A percentile compares a stretch with the other conserved stretches of the same genome.
phyloP scores from a whole-genome alignment of 2,888 invertebrate species.

The Pecten maximus region DNA sequence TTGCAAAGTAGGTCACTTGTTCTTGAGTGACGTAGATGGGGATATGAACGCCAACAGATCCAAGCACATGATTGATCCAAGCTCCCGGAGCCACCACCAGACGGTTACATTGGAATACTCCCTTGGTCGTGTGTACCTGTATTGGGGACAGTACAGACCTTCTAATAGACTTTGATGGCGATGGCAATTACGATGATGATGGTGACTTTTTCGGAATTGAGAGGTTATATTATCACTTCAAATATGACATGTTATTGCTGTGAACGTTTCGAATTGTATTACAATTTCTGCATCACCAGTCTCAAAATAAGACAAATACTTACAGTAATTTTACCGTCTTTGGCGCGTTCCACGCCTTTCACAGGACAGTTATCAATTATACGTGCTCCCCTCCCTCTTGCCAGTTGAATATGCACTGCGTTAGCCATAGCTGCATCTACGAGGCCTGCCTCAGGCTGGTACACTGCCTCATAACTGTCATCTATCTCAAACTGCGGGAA shows the following conservation, averaged over 20 bases:
- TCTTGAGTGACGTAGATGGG: constrained; percentile 80
- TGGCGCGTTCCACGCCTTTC: constrained; percentile 62
- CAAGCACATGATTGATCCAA: constrained; percentile 80
- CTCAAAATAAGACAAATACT: too few species aligned
- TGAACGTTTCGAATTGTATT: background rate
- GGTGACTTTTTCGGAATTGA: too few species aligned
- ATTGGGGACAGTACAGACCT: too few species aligned
- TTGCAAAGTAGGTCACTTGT: constrained; percentile 79
- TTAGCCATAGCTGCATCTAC: constrained; percentile 80
- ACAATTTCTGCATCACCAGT: too few species aligned
- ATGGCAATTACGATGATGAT: too few species aligned
- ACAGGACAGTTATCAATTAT: constrained; percentile 78
- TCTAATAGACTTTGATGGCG: too few species aligned
- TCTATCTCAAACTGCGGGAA: constrained; percentile 75
- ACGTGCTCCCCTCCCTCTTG: constrained; percentile 75
- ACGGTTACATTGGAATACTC: constrained; percentile 72
- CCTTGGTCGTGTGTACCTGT: constrained; percentile 76
- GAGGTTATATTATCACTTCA: too few species aligned
- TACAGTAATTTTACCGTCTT: constrained; percentile 65
- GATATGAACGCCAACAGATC: constrained; percentile 77
- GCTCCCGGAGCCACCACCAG: constrained; percentile 79
- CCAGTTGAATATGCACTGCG: constrained; percentile 79
- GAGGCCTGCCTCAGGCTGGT: constrained; percentile 78
- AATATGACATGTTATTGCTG: too few species aligned
- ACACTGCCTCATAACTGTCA: constrained; percentile 70